Evolutionary conservation across 2,797 vertebrate species (phyloP), one percentile per base, ranked within the genome.

Genomic region (Pitangus sulphuratus): DNA sequence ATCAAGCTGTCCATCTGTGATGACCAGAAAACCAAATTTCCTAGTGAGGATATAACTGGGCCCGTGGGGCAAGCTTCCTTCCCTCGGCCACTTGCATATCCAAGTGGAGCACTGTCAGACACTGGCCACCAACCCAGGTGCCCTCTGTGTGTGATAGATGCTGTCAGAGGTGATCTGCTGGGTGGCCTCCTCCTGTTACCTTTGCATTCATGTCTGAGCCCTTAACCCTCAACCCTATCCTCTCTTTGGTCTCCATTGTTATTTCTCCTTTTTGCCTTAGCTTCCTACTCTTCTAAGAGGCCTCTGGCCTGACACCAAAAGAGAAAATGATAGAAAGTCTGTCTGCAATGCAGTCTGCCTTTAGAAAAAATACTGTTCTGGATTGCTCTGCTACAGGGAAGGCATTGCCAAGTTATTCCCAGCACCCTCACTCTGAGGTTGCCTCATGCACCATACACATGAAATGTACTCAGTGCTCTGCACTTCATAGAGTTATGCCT

Each of bases 1-100:
- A 58, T 33, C 42, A 61, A 61, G 12, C 24, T 70, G 16, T 30
- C 33, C 0, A 0, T 18, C 53, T 47, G 9, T 50, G 39, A 47
- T 45, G 56, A 11, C 15, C 45, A 30, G 33, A 84, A 76, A 50
- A 25, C 0, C 9, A 42, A 1, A 35, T 69, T 76, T 83, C 15
- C 40, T 45, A 15, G 40, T 3, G 2, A 77, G 51, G 16, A 12
- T 76, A 4, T 66, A 35, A 20, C 10, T 12, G 17, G 24, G 20
- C 11, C 16, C 54, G 9, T 66, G 74, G 44, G 33, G 8, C 7
- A 42, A 35, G 7, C 12, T 75, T 75, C 28, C 11, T 37, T 84
- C 45, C 26, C 48, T 53, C 24, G 35, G 13, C 21, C 45, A 8
- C 35, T 70, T 64, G 11, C 12, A 39, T 25, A 40, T 54, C 25